Conservation (phyloP, 2,888 invertebrate genomes). For the Drosophila anomelani region DNA sequence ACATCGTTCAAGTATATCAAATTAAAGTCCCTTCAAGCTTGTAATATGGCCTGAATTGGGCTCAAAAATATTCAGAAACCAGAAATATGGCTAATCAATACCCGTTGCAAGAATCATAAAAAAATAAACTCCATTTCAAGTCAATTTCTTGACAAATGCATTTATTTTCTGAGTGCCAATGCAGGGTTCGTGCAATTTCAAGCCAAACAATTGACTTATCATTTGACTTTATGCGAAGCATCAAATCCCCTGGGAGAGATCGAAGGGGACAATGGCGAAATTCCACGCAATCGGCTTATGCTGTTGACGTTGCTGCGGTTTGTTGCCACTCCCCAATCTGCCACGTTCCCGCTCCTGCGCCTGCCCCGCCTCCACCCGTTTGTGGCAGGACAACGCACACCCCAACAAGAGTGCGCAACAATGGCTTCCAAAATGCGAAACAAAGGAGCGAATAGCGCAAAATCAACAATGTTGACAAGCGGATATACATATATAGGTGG, state of each 20-base stretch:
- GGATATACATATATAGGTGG: constrained; percentile 1
- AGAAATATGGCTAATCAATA: background rate
- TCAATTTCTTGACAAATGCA: background rate
- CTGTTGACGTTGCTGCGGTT: constrained; percentile 70
- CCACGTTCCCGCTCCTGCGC: background rate
- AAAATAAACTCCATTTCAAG: background rate
- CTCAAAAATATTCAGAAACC: background rate
- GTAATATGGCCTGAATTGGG: background rate
- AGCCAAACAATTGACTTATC: constrained; percentile 75
- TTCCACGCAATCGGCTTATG: constrained; percentile 79
- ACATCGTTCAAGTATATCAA: background rate
- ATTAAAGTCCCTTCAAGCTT: background rate
- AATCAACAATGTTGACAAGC: constrained; percentile 43
- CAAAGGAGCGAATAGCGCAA: constrained; percentile 58
- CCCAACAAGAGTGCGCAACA: constrained; percentile 24
- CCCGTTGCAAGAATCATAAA: no score
- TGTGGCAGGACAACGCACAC: constrained; percentile 19
- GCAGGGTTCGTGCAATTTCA: constrained; percentile 10
- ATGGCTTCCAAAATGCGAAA: constrained; percentile 55
- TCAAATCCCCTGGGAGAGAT: constrained; percentile 58
- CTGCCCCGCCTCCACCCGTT: constrained; percentile 2
- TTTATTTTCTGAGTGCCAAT: constrained; percentile 13
- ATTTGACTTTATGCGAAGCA: constrained; percentile 70
- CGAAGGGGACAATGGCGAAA: constrained; percentile 65
- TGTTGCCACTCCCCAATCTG: constrained; percentile 56